Percentiles rank a stretch among this genome's conserved stretches.
Evolutionary conservation across 2,888 invertebrate genomes (phyloP).

Genomic region (Scrobipalpa atriplicella): DNA sequence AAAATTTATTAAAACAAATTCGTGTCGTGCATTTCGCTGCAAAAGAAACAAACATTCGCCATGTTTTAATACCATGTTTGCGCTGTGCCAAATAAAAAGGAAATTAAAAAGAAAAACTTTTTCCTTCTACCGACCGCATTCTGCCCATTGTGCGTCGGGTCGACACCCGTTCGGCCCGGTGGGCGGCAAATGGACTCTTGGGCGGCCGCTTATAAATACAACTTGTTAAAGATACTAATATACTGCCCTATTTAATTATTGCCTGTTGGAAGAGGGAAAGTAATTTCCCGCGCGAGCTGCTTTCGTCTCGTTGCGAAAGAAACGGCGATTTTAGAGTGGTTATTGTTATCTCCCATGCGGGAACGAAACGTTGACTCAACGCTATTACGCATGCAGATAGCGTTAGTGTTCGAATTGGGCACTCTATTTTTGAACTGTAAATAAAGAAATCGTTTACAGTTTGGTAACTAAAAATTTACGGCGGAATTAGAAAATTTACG

Average conservation of each 20-base stretch:
- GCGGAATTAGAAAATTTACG: no score
- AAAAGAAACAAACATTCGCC: neutral
- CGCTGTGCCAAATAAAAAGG: slow-evolving; percentile 22
- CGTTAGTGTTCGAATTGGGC: neutral
- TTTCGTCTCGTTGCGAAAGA: slow-evolving; percentile 31
- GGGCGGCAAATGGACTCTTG: slow-evolving; percentile 70
- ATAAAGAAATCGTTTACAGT: neutral
- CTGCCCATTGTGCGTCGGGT: slow-evolving; percentile 58
- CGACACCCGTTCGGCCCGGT: slow-evolving; percentile 60
- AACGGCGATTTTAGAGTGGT: neutral
- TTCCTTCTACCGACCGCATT: slow-evolving; percentile 46
- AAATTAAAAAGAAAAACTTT: slow-evolving; percentile 34
- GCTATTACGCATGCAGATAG: slow-evolving; percentile 17
- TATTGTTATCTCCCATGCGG: neutral
- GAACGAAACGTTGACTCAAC: slow-evolving; percentile 13
- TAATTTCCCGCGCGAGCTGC: slow-evolving; percentile 39
- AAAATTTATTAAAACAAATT: neutral
- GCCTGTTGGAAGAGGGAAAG: slow-evolving; percentile 53
- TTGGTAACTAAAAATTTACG: neutral
- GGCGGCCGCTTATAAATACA: slow-evolving; percentile 66
- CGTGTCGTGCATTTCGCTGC: neutral
- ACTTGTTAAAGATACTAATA: slow-evolving; percentile 67
- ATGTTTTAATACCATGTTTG: slow-evolving; percentile 13
- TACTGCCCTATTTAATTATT: slow-evolving; percentile 62
- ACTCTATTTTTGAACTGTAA: neutral